Evolutionary conservation across 2,797 vertebrate genomes (phyloP), one percentile per base, ranked within the genome.

Genomic region (Adelosebastes latens): DNA sequence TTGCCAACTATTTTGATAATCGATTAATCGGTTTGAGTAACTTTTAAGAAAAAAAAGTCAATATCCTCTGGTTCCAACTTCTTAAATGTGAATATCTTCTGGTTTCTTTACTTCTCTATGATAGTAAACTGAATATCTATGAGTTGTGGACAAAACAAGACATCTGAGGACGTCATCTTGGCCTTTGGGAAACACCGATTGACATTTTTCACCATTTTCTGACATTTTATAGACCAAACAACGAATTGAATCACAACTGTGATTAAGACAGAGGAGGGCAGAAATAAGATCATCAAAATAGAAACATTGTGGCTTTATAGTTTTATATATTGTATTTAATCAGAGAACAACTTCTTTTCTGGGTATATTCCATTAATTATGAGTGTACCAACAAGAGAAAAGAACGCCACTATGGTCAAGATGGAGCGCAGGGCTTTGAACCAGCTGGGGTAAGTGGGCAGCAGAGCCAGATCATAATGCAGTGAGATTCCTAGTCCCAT

Each of bases 371-470:
- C 18, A 58, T 93, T 89, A 39, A 97, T 4, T 0, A 72, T 0
- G 4, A 96, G 56, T 22, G 96, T 98, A 60, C 93, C 88, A 14
- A 96, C 0, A 1, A 98, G 88, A 25, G 97, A 97, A 1, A 95
- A 74, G 16, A 92, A 77, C 0, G 97, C 97, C 72, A 98, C 95
- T 0, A 84, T 0, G 6, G 97, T 97, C 27, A 97, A 87, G 63
- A 95, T 2, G 5, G 94, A 60, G 32, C 97, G 96, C 79, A 98
- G 77, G 8, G 95, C 96, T 94, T 96, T 98, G 85, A 99, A 97
- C 98, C 98, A 99, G 81, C 89, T 92, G 10, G 98, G 98, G 68
- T 98, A 99, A 14, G 96, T 87, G 56, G 98, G 97, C 79, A 99
- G 93, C 75, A 99, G 93, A 60, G 96, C 89, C 79, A 98, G 7